Base-by-base conservation (phyloP, 2,113 vertebrate species). In the Phaethornis superciliosus region DNA sequence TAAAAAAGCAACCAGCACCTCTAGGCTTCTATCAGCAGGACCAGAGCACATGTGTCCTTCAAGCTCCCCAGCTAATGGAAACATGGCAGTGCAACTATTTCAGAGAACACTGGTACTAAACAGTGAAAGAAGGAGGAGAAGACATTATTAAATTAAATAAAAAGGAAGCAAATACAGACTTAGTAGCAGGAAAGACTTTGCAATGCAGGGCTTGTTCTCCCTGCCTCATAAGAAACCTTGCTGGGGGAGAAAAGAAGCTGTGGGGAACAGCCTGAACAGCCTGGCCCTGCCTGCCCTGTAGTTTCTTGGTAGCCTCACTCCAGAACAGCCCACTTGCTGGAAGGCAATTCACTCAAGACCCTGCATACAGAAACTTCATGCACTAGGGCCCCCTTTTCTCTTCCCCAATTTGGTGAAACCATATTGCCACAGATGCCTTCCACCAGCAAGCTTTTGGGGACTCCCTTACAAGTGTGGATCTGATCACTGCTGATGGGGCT, bases 301-400 rank as follows among this genome's bases (percentile, higher is more conserved):
- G 33, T 12, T 81, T 59, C 74, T 58, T 44, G 11, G 22, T 4
- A 68, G 62, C 26, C 23, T 52, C 30, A 49, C 49, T 46, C 1
- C 0, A 6, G 46, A 26, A 47, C n/a, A 49, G 42, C 55, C 28
- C 44, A 7, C 56, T 55, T 46, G 27, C n/a, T 26, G 52, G 35
- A 28, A 32, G 15, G 22, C 26, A 77, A 58, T 35, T 80, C 49
- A 51, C 32, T 69, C 59, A 65, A 40, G 10, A 27, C 13, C 20
- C 32, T 37, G 6, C 8, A 5, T 1, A 4, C 0, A 26, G 42
- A 15, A 69, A 33, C 51, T 68, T 60, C 64, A 55, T 0, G 2
- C 30, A 71, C 7, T 54, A 56, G 17, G 14, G 3, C 27, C 24
- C 16, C 74, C 23, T 81, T 22, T 40, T 30, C 23, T 62, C 20